Evolutionary conservation across 2,797 vertebrate species (phyloP).

Genomic region (Emydoidea blandingii): DNA sequence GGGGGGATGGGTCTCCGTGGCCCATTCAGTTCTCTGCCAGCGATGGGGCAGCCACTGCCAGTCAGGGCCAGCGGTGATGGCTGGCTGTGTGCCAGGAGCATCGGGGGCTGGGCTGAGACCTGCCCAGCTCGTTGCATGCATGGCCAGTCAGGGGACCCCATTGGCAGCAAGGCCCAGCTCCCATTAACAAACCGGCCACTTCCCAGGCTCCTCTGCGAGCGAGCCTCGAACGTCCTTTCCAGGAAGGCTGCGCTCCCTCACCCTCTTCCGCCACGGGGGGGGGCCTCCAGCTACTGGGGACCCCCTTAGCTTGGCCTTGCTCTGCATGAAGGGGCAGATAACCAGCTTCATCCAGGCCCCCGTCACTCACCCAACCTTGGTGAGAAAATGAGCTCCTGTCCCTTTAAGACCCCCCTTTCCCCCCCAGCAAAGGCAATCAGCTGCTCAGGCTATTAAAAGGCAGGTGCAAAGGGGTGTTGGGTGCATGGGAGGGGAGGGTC

Average conservation of each 20-base stretch:
- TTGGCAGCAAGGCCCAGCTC: too few relatives aligned
- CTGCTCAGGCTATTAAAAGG: neutral
- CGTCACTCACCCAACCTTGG: too few relatives aligned
- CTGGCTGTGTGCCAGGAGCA: neutral
- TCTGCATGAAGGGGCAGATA: neutral
- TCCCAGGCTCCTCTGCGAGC: neutral
- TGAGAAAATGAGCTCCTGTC: neutral
- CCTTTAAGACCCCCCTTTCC: neutral
- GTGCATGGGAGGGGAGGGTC: too few relatives aligned
- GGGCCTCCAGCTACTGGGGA: too few relatives aligned
- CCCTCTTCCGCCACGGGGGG: too few relatives aligned
- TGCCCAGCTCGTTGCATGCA: neutral
- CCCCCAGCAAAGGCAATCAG: neutral
- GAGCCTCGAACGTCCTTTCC: neutral
- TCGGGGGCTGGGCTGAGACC: neutral
- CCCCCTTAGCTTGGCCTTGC: too few relatives aligned
- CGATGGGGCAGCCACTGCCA: too few relatives aligned
- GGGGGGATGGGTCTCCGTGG: neutral
- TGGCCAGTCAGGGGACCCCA: neutral
- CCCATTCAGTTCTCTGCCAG: neutral
- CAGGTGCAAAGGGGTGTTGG: neutral
- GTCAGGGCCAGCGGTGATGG: neutral
- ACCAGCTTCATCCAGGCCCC: neutral
- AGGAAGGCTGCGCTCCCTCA: too few relatives aligned
- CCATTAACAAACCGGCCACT: neutral